A percentile compares a stretch with the other conserved stretches of the same genome.
Evolutionary conservation across 2,797 vertebrate genomes (phyloP).

Genomic region (Neosilurus mollespiculum): DNA sequence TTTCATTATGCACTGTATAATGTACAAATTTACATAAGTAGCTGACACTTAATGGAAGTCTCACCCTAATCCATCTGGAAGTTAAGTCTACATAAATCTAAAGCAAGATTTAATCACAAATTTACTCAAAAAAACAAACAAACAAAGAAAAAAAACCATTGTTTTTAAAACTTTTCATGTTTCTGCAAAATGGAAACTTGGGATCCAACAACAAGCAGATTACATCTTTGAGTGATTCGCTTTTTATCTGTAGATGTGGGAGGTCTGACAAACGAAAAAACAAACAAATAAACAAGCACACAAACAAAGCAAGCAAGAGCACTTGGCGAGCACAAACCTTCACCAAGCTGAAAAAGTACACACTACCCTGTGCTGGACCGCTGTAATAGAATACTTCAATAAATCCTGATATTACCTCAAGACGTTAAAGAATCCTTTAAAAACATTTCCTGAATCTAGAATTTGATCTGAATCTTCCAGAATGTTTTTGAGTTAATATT

Average conservation of each 20-base stretch:
- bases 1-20: neutral
- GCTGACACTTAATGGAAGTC: neutral
- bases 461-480: too few relatives aligned
- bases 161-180: neutral
- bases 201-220: neutral
- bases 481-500: too few relatives aligned
- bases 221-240: neutral
- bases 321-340: too few relatives aligned
- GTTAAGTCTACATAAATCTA: neutral
- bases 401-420: too few relatives aligned
- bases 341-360: too few relatives aligned
- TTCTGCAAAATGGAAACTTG: neutral
- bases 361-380: too few relatives aligned
- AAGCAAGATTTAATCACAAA: neutral
- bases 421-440: too few relatives aligned
- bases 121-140: neutral
- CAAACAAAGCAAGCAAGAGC: too few relatives aligned
- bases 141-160: too few relatives aligned
- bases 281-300: neutral
- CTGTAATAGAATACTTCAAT: too few relatives aligned
- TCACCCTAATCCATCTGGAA: neutral
- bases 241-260: neutral
- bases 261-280: neutral
- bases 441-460: too few relatives aligned
- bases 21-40: neutral